These are phyloP conservation scores for Laterallus jamaicensis DNA, from an alignment of 2,113 vertebrate species.

Conservation along the genomic window DNA sequence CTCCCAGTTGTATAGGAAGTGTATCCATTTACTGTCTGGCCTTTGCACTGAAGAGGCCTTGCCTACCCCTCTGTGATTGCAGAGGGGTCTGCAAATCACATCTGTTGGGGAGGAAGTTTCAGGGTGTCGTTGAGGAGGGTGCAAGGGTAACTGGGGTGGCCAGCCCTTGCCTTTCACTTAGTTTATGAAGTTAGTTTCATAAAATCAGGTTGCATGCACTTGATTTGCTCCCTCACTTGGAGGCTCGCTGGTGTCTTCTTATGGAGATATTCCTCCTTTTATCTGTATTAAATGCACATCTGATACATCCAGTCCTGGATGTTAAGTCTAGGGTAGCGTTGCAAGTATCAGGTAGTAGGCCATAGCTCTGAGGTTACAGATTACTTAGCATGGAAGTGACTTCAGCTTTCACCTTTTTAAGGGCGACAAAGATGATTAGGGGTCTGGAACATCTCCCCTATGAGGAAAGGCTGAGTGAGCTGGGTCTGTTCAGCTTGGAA, in stretches of 20 bases:
- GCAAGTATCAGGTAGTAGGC: accelerated
- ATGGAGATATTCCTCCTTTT: not conserved
- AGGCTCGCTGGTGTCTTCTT: not conserved
- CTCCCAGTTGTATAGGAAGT: not conserved
- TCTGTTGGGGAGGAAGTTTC: not conserved
- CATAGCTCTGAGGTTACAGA: not conserved
- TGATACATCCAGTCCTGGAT: accelerated
- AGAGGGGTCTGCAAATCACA: not conserved
- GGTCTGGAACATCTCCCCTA: no score
- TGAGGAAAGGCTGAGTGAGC: no score
- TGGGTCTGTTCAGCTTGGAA: no score
- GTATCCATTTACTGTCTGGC: not conserved
- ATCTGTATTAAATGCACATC: not conserved
- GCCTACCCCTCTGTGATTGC: not conserved
- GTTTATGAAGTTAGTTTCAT: not conserved
- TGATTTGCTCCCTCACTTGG: not conserved
- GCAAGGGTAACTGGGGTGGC: accelerated
- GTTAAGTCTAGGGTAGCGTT: no score
- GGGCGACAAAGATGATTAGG: no score
- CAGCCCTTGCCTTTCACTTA: not conserved
- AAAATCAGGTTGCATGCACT: not conserved
- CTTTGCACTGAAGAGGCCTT: not conserved
- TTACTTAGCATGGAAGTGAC: not conserved
- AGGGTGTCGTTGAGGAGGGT: not conserved
- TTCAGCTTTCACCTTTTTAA: not conserved